Conservation (phyloP, 1,140 invertebrate species). For the Lamellibrachia luymesi region DNA sequence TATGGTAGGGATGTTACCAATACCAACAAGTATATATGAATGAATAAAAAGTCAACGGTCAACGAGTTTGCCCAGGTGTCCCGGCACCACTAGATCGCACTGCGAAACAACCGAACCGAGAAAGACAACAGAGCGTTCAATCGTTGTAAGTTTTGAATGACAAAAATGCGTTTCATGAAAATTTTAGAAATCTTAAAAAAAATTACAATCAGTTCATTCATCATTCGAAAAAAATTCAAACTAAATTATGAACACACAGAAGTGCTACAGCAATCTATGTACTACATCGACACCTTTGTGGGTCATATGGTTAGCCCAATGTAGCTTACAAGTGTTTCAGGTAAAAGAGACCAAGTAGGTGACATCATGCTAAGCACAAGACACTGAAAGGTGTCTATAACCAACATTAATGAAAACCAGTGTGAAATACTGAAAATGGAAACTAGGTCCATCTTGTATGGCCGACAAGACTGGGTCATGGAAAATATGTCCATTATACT, state of each 20-base stretch:
- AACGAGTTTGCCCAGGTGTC: neutral
- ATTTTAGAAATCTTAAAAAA: neutral
- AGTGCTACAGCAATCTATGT: neutral
- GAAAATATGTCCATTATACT: neutral
- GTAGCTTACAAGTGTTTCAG: neutral
- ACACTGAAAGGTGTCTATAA: neutral
- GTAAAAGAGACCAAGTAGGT: neutral
- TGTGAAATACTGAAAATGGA: constrained; percentile 1
- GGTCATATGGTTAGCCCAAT: neutral
- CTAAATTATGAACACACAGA: neutral
- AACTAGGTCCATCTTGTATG: neutral
- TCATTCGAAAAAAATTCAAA: neutral
- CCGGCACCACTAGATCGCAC: neutral
- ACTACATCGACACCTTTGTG: neutral
- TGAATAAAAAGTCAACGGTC: neutral
- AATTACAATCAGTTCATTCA: neutral
- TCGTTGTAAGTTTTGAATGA: neutral
- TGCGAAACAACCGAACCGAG: neutral
- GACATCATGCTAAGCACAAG: neutral
- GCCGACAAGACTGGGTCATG: neutral
- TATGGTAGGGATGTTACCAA: neutral
- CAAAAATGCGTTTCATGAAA: neutral
- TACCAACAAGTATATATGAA: neutral
- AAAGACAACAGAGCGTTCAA: neutral
- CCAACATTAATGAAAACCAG: neutral